Conservation (phyloP, 2,113 vertebrate species). For the Erinaceus europaeus region DNA sequence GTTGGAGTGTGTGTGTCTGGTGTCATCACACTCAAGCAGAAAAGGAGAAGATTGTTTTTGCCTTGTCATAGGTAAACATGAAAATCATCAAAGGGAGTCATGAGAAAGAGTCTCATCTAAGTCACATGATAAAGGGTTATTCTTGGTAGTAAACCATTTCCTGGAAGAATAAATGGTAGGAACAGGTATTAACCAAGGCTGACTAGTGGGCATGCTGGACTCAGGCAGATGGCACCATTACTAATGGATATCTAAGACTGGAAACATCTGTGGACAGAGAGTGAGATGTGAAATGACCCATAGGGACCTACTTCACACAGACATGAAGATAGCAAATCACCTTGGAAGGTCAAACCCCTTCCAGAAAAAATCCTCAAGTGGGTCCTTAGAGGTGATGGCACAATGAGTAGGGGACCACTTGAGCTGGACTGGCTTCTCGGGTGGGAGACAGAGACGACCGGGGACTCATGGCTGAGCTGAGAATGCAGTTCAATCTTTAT, state of each 20-base stretch:
- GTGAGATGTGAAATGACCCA: background rate
- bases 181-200: background rate
- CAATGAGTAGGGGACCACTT: background rate
- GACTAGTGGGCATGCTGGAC: background rate
- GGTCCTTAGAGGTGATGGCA: background rate
- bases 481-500: no score
- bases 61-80: conserved; percentile 19
- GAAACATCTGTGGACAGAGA: background rate
- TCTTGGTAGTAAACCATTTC: background rate
- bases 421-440: no score
- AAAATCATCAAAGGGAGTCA: background rate
- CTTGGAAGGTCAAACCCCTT: background rate
- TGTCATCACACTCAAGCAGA: conserved; percentile 19
- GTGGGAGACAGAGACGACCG: no score
- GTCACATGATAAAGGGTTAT: background rate
- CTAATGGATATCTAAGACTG: background rate
- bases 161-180: background rate
- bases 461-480: no score
- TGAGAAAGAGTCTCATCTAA: background rate
- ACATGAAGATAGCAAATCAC: background rate
- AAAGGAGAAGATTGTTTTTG: background rate
- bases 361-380: background rate
- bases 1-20: background rate
- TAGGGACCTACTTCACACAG: background rate
- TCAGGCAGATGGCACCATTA: background rate